Base-by-base conservation (phyloP, 2,888 invertebrate genomes). In the Nomada ruficornis region DNA sequence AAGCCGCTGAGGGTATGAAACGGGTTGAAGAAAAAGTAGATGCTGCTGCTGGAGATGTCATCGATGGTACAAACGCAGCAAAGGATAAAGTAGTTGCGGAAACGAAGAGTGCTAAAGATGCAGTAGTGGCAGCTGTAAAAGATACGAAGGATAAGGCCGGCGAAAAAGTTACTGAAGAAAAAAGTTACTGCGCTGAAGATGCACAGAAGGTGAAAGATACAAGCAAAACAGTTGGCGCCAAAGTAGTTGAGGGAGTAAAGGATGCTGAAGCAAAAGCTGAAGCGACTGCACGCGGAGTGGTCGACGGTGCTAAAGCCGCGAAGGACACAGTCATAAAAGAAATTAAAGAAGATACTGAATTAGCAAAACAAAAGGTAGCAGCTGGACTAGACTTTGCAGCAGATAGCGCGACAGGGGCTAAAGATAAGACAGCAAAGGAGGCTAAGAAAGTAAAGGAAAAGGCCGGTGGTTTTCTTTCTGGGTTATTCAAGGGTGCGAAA, bases 321-420 rank as follows among this genome's bases (percentile, higher is more conserved):
- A 86, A 89, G 26, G 89, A 88, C 5, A 86, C 89, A 84, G 54
- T 82, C 4, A 50, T 47, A 93, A 94, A 55, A 2, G 87, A 85
- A 11, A 94, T 95, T 1, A 80, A 84, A 1, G 80, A 90, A 94
- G 94, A 89, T 4, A 85, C 89, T 0, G 87, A 89, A 47, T 89
- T 62, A 20, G 68, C 20, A 50, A 88, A 60, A 76, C 90, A 70
- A 5, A 88, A 89, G 73, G 64, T 81, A 7, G 29, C 80, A 26
- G 70, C 68, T 0, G 81, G 68, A 2, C 36, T 63, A 1, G 81
- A n/a, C 5, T 68, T 76, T 0, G 95, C 88, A 94, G 94, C 4
- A 94, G 95, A 94, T 94, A 94, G 89, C 94, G 94, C 36, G 94
- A 94, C 89, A 94, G 94, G 54, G 94, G 95, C 91, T 0, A 95